Base-by-base conservation (phyloP, 1,140 invertebrate species). In the Pygmarrhopalites habei region DNA sequence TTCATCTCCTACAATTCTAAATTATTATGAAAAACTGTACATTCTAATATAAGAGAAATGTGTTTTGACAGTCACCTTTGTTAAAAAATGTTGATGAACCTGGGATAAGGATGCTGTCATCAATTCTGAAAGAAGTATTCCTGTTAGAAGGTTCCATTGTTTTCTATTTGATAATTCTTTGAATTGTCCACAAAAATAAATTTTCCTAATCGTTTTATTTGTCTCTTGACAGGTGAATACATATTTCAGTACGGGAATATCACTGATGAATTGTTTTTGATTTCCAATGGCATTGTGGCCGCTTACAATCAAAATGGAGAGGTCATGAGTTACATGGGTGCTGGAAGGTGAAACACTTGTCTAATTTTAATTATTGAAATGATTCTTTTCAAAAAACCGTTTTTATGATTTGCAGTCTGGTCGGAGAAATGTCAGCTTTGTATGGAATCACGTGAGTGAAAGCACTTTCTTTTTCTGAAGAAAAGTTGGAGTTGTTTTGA, bases 341-440 rank as follows among this genome's bases (percentile, higher is more conserved):
- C 60, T 21, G 68, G 68, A 49, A 70, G 66, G 62, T 61, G 28
- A 14, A 12, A n/a, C 12, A 41, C n/a, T n/a, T n/a, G n/a, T n/a
- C n/a, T n/a, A n/a, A n/a, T n/a, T n/a, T n/a, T n/a, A n/a, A n/a
- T n/a, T n/a, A n/a, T n/a, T n/a, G n/a, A n/a, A n/a, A n/a, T n/a
- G n/a, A n/a, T n/a, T n/a, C n/a, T n/a, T n/a, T n/a, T n/a, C n/a
- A n/a, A n/a, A n/a, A n/a, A n/a, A n/a, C n/a, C n/a, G n/a, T n/a
- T n/a, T n/a, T n/a, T n/a, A n/a, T n/a, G n/a, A n/a, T 21, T 25
- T 57, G 4, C 52, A 65, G 68, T 32, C 19, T 70, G 2, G 39
- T 70, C 51, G 68, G 68, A 1, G 68, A 70, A 55, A 64, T 70
- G 15, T 60, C 65, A 21, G 39, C 60, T 1, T 17, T 70, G 2